Evolutionary conservation across 2,888 invertebrate genomes (phyloP), one percentile per base, ranked within the genome.

Genomic region (Phengaris arion): DNA sequence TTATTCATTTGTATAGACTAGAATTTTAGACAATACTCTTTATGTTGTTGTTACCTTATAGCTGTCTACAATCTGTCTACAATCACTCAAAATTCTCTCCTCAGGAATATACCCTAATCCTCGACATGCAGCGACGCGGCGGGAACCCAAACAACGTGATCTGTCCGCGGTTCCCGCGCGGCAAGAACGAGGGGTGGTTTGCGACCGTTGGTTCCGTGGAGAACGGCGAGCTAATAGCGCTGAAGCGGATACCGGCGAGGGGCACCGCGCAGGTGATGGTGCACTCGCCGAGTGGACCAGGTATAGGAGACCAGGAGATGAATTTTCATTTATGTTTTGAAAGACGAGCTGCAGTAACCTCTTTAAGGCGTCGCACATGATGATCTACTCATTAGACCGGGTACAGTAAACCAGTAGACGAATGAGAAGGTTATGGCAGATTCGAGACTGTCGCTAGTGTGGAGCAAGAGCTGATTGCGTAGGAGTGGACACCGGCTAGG

Each of bases 141-240:
- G 89, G 91, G 55, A 91, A 94, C 74, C 88, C 92, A 1, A 94
- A 92, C 82, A 94, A 94, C 81, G 97, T 97, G n/a, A 92, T 96
- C 78, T 96, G 98, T 77, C 97, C 98, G 0, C 95, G 96, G 78
- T 99, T 98, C 93, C 96, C 98, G 2, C 98, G 99, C 87, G 96
- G 96, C 57, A 99, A 99, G 91, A 98, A 97, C 85, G 99, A 99
- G 87, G 98, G 98, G 76, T 99, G 99, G 99, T 97, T 99, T 89
- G 85, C 98, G 2, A 95, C 98, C 0, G 91, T 99, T 9, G 99
- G 98, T 2, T 95, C 95, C 46, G 89, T 95, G 45, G 95, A 95
- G 75, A 91, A 92, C 0, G 94, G 94, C 46, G 97, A 98, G 82
- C 93, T 99, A 55, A 88, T 96, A 78, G 98, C 98, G 1, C 89